Conservation (phyloP, 2,113 vertebrate genomes). For the Redunca redunca region DNA sequence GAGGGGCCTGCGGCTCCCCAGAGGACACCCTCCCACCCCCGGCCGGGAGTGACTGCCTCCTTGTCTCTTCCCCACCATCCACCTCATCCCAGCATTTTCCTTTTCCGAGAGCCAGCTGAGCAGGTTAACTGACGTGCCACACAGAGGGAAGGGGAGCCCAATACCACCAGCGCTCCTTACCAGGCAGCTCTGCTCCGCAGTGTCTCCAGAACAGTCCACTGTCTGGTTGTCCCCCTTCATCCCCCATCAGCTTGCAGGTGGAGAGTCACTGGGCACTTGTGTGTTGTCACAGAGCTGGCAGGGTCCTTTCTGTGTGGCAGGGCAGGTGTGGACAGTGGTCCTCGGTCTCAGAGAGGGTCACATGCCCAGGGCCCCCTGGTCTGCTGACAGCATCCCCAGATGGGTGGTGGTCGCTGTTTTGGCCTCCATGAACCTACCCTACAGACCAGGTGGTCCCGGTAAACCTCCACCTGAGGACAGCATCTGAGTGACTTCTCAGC, state of each 20-base stretch:
- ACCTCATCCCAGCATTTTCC: not conserved
- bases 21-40: not conserved
- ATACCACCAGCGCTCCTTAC: not conserved
- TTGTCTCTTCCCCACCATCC: not conserved
- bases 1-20: not conserved
- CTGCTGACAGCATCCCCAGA: not conserved
- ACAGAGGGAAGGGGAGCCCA: not conserved
- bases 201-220: not conserved
- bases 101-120: not conserved
- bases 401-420: not conserved
- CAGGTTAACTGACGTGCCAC: not conserved
- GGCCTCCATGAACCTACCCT: no score
- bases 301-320: no score
- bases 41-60: not conserved
- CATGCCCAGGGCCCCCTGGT: not conserved
- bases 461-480: not conserved
- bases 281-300: not conserved
- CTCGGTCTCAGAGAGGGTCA: rapidly evolving
- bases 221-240: not conserved
- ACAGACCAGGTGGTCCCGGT: not conserved
- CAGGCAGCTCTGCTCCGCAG: rapidly evolving
- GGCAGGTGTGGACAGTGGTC: not conserved
- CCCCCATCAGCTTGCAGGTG: rapidly evolving
- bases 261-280: no score
- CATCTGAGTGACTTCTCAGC: not conserved